Evolutionary conservation across 2,888 invertebrate species (phyloP).

Genomic region (Chrysomela aeneicollis): DNA sequence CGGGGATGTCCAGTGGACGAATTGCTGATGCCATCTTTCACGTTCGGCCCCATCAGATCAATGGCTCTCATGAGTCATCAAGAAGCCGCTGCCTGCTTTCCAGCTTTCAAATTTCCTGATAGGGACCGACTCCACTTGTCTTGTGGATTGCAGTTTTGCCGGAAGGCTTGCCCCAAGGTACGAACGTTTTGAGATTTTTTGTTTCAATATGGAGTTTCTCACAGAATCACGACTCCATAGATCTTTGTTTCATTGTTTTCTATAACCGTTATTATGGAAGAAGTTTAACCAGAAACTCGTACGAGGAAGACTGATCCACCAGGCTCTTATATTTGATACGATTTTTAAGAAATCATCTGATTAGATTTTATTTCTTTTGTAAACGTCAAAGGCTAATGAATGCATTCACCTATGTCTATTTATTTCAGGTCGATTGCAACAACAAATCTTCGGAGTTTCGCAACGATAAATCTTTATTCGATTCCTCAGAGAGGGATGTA

Average conservation of each 20-base stretch:
- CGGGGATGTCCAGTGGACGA: constrained; percentile 80
- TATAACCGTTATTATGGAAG: too few relatives aligned
- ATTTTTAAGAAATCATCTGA: too few relatives aligned
- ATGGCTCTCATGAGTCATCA: constrained; percentile 59
- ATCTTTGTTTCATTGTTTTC: too few relatives aligned
- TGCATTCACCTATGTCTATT: too few relatives aligned
- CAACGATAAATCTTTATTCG: constrained; percentile 61
- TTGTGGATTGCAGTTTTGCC: constrained; percentile 81
- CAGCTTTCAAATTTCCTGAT: constrained; percentile 85
- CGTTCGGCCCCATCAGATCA: constrained; percentile 55
- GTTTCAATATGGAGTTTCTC: not conserved
- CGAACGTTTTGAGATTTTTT: not conserved
- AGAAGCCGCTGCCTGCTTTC: constrained; percentile 69
- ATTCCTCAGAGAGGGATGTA: constrained; percentile 65
- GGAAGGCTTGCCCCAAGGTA: constrained; percentile 73
- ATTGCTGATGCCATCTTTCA: constrained; percentile 67
- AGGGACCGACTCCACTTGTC: constrained; percentile 78
- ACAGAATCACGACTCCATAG: too few relatives aligned
- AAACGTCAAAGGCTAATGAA: too few relatives aligned
- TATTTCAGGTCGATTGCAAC: constrained; percentile 49
- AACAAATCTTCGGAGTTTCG: constrained; percentile 53
- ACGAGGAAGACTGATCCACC: too few relatives aligned
- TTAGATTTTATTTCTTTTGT: too few relatives aligned
- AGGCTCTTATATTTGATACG: too few relatives aligned
- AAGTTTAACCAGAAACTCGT: too few relatives aligned